phyloP scores from a whole-genome alignment of 2,888 invertebrate genomes.

The Chironomus tentans region DNA sequence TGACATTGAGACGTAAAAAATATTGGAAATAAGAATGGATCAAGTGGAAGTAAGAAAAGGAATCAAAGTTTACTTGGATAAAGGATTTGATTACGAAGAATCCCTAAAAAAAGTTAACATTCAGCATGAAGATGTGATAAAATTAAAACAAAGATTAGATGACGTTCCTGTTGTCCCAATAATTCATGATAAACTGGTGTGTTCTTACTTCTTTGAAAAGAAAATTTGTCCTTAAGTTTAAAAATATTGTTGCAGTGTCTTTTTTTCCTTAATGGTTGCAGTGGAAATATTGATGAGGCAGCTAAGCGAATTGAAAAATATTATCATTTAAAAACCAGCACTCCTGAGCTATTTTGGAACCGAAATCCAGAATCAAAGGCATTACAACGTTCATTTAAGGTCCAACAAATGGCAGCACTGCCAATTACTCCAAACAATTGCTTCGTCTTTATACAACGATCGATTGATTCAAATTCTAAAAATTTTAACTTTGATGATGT shows the following conservation, averaged over 20 bases:
- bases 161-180: constrained; percentile 21
- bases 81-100: constrained; percentile 27
- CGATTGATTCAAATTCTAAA: not conserved
- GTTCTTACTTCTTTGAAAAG: no score
- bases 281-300: constrained; percentile 28
- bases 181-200: constrained; percentile 29
- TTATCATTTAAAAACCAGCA: constrained; percentile 49
- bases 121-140: constrained; percentile 27
- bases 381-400: not conserved
- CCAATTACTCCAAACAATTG: not conserved
- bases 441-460: not conserved
- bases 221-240: no score
- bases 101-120: constrained; percentile 26
- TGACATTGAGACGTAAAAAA: no score
- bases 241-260: constrained; percentile 27
- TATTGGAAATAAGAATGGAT: no score
- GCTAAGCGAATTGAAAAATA: constrained; percentile 44
- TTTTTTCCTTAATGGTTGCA: constrained; percentile 26
- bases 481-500: not conserved
- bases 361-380: constrained; percentile 39
- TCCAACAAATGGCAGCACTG: not conserved
- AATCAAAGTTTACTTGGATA: not conserved
- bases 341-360: constrained; percentile 55
- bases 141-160: constrained; percentile 11
- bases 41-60: no score